phyloP scores from a whole-genome alignment of 1,140 invertebrate genomes.

The Rhopalosiphum padi region DNA sequence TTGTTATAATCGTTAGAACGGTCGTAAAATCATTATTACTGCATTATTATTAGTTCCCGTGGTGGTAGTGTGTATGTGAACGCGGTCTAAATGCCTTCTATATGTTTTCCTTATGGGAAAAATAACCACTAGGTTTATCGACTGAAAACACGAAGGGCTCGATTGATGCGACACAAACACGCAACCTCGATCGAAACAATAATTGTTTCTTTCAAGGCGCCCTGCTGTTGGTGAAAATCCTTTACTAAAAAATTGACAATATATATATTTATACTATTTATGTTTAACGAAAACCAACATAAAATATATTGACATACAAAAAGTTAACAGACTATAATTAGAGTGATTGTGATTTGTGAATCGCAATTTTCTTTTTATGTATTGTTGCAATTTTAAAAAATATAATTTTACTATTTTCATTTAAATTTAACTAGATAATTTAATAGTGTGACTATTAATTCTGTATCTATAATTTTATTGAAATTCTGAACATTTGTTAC shows the following conservation, averaged over 20 bases:
- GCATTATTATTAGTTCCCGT: slow-evolving; percentile 23
- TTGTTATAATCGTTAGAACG: slow-evolving; percentile 45
- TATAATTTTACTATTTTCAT: too few species aligned
- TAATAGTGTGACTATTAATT: too few species aligned
- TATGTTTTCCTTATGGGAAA: slow-evolving; percentile 42
- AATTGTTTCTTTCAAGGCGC: slow-evolving; percentile 40
- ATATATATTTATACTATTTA: neutral
- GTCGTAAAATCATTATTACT: slow-evolving; percentile 49
- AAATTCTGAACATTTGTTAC: too few species aligned
- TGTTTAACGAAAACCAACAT: neutral
- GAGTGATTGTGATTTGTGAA: too few species aligned
- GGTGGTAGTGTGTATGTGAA: slow-evolving; percentile 18
- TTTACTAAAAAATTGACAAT: neutral
- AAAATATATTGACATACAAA: neutral
- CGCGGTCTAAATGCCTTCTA: slow-evolving; percentile 12
- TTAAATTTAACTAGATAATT: too few species aligned
- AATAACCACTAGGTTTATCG: slow-evolving; percentile 53
- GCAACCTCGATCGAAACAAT: slow-evolving; percentile 47
- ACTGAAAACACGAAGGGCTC: slow-evolving; percentile 41
- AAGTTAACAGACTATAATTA: too few species aligned
- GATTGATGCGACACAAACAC: slow-evolving; percentile 51
- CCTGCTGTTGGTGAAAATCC: slow-evolving; percentile 10
- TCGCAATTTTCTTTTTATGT: too few species aligned
- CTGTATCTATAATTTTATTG: too few species aligned
- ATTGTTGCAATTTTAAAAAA: too few species aligned